Evolutionary conservation across 2,888 invertebrate species (phyloP).

Genomic region (Polyploca ridens): DNA sequence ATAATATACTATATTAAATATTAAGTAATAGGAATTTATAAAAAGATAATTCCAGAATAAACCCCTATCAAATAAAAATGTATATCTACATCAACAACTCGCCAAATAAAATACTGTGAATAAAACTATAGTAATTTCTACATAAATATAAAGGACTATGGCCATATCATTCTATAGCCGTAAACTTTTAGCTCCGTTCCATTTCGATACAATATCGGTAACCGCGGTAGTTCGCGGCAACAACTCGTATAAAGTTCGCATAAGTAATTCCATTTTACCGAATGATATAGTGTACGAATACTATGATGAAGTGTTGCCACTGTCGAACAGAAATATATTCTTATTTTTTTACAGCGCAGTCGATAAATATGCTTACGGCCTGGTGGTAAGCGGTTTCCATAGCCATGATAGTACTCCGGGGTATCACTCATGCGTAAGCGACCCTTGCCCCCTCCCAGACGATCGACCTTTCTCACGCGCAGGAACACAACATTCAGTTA

Average conservation of each 20-base stretch:
- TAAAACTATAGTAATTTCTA: not conserved
- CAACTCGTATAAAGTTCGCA: slow-evolving; percentile 22
- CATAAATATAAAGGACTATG: not conserved
- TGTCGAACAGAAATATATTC: not conserved
- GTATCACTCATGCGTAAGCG: no score
- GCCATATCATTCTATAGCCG: not conserved
- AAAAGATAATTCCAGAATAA: no score
- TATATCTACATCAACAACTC: not conserved
- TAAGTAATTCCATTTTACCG: slow-evolving; percentile 31
- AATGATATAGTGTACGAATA: not conserved
- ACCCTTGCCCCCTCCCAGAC: no score
- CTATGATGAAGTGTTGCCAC: slow-evolving; percentile 16
- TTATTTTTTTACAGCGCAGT: no score
- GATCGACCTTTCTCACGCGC: no score
- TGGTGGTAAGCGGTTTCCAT: no score
- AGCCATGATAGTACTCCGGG: no score
- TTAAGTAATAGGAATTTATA: no score
- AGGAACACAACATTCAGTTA: no score
- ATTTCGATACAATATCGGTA: slow-evolving; percentile 15
- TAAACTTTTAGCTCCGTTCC: not conserved
- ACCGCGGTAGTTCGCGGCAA: slow-evolving; percentile 22
- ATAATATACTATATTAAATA: no score
- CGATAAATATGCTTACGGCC: no score
- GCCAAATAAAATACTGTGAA: not conserved
- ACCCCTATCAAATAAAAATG: not conserved